Conservation (phyloP, 2,888 invertebrate species). For the Melanophora roralis region DNA sequence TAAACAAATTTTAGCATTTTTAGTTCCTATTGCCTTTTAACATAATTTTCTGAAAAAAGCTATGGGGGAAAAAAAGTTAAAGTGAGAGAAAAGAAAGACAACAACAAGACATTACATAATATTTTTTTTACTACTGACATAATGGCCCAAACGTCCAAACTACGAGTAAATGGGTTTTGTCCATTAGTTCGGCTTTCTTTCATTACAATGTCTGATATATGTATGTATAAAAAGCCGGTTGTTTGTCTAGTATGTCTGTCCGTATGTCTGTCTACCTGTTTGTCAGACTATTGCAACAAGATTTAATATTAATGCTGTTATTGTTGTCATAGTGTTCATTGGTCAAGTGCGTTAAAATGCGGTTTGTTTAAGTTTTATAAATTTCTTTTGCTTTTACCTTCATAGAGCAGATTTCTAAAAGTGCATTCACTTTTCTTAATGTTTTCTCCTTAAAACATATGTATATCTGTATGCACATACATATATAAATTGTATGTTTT, state of each 20-base stretch:
- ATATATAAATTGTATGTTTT: neutral
- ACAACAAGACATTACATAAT: constrained; percentile 34
- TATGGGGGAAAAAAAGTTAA: constrained; percentile 10
- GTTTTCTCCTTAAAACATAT: neutral
- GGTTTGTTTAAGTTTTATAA: neutral
- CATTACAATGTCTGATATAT: constrained; percentile 7
- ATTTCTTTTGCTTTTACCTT: constrained; percentile 7
- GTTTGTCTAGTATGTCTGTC: constrained; percentile 6
- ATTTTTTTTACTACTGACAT: constrained; percentile 39
- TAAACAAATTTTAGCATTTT: no score
- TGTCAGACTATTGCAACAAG: constrained; percentile 6
- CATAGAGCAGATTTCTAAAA: constrained; percentile 3
- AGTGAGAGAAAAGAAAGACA: constrained; percentile 14
- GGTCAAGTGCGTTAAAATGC: constrained; percentile 25
- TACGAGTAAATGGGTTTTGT: neutral
- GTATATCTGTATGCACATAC: neutral
- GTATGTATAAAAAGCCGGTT: constrained; percentile 12
- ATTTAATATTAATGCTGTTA: neutral
- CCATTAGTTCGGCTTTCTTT: neutral
- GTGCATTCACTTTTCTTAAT: constrained; percentile 51
- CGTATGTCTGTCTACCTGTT: neutral
- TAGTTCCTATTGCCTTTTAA: constrained; percentile 15
- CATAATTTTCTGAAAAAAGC: neutral
- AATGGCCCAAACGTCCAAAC: constrained; percentile 49
- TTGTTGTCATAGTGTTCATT: constrained; percentile 15